These are phyloP conservation scores for Acleris sparsana DNA, from an alignment of 2,888 invertebrate species.

Conservation along the genomic window DNA sequence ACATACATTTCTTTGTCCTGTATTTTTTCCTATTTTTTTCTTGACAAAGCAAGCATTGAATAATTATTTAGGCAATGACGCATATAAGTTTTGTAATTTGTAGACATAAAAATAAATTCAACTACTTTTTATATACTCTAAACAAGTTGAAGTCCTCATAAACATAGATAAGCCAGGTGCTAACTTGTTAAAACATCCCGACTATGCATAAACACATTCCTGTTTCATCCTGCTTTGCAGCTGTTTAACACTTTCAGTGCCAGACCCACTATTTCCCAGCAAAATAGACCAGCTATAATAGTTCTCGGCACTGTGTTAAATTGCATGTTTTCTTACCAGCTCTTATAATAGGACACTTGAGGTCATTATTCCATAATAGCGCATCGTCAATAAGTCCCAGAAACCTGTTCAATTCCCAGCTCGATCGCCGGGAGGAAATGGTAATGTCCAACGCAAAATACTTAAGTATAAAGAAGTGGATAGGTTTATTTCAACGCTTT, in stretches of 20 bases:
- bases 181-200: background rate
- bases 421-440: slow-evolving; percentile 38
- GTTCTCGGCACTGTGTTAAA: slow-evolving; percentile 1
- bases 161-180: background rate
- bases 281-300: background rate
- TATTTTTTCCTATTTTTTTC: too few species aligned
- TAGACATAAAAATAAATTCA: too few species aligned
- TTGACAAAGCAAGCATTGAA: too few species aligned
- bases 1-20: too few species aligned
- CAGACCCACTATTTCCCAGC: too few species aligned
- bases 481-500: slow-evolving; percentile 16
- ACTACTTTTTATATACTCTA: too few species aligned
- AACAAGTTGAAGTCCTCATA: background rate
- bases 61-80: too few species aligned
- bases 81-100: too few species aligned
- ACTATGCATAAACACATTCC: background rate
- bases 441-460: slow-evolving; percentile 29
- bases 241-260: background rate
- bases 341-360: slow-evolving; percentile 39
- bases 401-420: slow-evolving; percentile 45
- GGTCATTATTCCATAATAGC: slow-evolving; percentile 40
- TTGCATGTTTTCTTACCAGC: slow-evolving; percentile 39
- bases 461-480: slow-evolving; percentile 28
- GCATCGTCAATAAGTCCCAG: slow-evolving; percentile 39
- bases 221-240: background rate